These are phyloP conservation scores for Brachionus plicatilis DNA, from an alignment of 1,140 invertebrate genomes.

Conservation along the genomic window DNA sequence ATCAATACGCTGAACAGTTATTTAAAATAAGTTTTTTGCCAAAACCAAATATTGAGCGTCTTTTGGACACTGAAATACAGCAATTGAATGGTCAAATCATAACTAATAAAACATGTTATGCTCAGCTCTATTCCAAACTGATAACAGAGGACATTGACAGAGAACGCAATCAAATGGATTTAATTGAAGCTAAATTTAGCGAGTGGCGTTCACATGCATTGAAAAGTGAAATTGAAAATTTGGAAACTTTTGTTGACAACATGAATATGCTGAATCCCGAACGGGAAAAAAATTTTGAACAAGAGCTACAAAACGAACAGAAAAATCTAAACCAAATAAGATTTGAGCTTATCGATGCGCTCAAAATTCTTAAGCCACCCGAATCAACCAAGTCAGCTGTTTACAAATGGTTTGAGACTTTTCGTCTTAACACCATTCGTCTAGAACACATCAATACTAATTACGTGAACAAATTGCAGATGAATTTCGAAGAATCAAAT, in stretches of 20 bases:
- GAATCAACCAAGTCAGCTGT: constrained; percentile 51
- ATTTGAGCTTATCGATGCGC: constrained; percentile 46
- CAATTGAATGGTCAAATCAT: constrained; percentile 52
- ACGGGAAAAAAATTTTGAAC: constrained; percentile 44
- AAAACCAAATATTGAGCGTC: constrained; percentile 48
- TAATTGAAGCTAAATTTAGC: not conserved
- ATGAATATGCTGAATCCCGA: constrained; percentile 46
- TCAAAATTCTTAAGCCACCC: constrained; percentile 52
- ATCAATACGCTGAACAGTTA: constrained; percentile 47
- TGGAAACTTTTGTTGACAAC: constrained; percentile 47
- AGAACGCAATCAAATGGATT: constrained; percentile 48
- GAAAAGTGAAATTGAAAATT: constrained; percentile 50
- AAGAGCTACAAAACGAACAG: constrained; percentile 46
- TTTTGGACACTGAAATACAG: constrained; percentile 51
- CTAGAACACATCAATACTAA: constrained; percentile 44
- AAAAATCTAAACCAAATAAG: constrained; percentile 47
- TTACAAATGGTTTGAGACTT: constrained; percentile 51
- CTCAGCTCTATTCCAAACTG: constrained; percentile 50
- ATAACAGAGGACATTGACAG: constrained; percentile 52
- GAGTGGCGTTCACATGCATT: constrained; percentile 45
- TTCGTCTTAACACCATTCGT: constrained; percentile 46
- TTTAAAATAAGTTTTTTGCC: constrained; percentile 50
- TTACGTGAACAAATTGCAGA: constrained; percentile 6
- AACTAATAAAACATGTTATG: constrained; percentile 50
- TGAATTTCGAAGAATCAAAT: constrained; percentile 19